These are phyloP conservation scores for Priocnemis perturbator DNA, from an alignment of 2,888 invertebrate species.

Conservation along the genomic window DNA sequence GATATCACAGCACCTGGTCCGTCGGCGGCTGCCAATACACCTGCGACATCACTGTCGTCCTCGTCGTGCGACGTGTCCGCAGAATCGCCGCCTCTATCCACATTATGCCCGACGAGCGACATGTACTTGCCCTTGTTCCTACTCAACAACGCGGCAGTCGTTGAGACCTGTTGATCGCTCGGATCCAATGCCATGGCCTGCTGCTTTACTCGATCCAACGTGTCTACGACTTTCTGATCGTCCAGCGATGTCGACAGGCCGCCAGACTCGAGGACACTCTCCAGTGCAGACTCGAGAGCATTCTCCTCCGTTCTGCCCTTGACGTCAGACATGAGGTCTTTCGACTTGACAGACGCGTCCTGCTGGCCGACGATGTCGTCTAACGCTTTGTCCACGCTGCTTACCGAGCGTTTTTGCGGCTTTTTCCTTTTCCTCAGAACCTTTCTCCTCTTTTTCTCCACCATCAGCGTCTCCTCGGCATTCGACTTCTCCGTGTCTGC, in stretches of 20 bases:
- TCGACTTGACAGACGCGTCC: constrained; percentile 53
- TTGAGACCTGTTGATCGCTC: constrained; percentile 66
- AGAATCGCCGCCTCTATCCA: constrained; percentile 64
- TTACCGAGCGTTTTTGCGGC: constrained; percentile 72
- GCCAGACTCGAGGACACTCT: constrained; percentile 42
- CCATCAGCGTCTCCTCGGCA: constrained; percentile 77
- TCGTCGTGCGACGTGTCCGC: constrained; percentile 72
- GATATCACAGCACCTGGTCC: constrained; percentile 74
- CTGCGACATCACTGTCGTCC: constrained; percentile 71
- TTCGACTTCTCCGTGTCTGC: constrained; percentile 76
- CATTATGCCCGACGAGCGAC: constrained; percentile 58
- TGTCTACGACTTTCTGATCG: constrained; percentile 59
- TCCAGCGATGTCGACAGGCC: constrained; percentile 46
- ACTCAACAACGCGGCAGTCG: constrained; percentile 57
- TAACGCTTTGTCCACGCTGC: constrained; percentile 50
- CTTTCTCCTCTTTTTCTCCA: constrained; percentile 79
- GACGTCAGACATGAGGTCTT: constrained; percentile 49
- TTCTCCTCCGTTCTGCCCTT: constrained; percentile 49
- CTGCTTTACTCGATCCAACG: constrained; percentile 67
- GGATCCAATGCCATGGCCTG: constrained; percentile 66
- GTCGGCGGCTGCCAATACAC: constrained; percentile 63
- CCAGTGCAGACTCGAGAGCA: constrained; percentile 30
- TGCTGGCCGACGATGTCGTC: constrained; percentile 58
- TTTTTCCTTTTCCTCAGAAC: constrained; percentile 82
- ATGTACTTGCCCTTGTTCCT: constrained; percentile 64